Percentiles rank a stretch among this genome's conserved stretches.
These are phyloP conservation scores for Centropristis striata DNA, from an alignment of 2,113 vertebrate genomes.

Conservation along the genomic window DNA sequence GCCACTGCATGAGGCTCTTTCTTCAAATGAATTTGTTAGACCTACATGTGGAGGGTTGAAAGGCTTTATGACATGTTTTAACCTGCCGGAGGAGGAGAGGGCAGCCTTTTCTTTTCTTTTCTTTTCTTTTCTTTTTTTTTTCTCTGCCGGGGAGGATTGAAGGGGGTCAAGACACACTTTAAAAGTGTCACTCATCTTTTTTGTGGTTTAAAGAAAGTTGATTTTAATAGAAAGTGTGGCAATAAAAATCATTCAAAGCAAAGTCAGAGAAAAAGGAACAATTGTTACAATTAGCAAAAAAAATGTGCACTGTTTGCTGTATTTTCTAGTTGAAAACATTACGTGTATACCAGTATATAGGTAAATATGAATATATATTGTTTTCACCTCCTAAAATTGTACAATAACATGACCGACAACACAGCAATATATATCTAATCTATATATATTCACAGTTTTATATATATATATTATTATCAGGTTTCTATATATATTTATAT, in stretches of 20 bases:
- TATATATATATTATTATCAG: too few relatives aligned
- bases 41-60: slow-evolving; percentile 46
- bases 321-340: too few relatives aligned
- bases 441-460: too few relatives aligned
- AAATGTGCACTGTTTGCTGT: too few relatives aligned
- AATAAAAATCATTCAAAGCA: neutral
- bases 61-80: slow-evolving; percentile 61
- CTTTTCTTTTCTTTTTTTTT: slow-evolving; percentile 30
- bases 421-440: too few relatives aligned
- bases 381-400: too few relatives aligned
- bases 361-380: too few relatives aligned
- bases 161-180: slow-evolving; percentile 38
- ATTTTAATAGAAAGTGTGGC: neutral
- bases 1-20: slow-evolving; percentile 60
- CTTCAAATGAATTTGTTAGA: slow-evolving; percentile 58
- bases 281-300: too few relatives aligned
- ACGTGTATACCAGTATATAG: too few relatives aligned
- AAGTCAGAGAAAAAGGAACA: neutral
- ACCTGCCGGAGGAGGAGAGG: slow-evolving; percentile 26
- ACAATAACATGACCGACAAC: too few relatives aligned
- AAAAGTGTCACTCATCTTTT: slow-evolving; percentile 21
- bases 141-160: slow-evolving; percentile 13
- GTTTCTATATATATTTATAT: too few relatives aligned
- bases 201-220: neutral
- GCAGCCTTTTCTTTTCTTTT: slow-evolving; percentile 23